Percentiles rank a stretch among this genome's conserved stretches.
These are phyloP conservation scores for Lacanobia wlatinum DNA, from an alignment of 2,888 invertebrate genomes.

Conservation along the genomic window DNA sequence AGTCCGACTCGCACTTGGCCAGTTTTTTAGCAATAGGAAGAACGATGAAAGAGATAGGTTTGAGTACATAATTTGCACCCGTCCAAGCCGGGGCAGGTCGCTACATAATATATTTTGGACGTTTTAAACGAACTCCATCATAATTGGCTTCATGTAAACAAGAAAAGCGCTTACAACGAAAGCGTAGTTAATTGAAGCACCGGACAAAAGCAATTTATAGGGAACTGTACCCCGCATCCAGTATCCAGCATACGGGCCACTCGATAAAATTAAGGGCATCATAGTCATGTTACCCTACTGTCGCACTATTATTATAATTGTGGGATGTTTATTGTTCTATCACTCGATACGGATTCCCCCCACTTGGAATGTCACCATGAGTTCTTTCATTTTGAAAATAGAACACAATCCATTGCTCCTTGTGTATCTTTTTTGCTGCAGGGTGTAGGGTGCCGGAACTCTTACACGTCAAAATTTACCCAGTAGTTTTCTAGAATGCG, in stretches of 20 bases:
- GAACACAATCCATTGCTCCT: neutral
- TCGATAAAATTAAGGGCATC: constrained; percentile 31
- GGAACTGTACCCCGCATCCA: constrained; percentile 34
- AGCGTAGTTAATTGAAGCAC: constrained; percentile 30
- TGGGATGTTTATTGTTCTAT: neutral
- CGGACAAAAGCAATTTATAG: constrained; percentile 44
- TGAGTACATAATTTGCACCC: too few relatives aligned
- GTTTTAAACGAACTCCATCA: neutral
- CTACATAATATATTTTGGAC: neutral
- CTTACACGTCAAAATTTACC: neutral
- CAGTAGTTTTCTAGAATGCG: neutral
- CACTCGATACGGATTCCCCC: neutral
- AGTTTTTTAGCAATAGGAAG: too few relatives aligned
- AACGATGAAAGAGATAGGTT: too few relatives aligned
- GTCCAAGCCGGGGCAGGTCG: too few relatives aligned
- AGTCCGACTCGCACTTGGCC: too few relatives aligned
- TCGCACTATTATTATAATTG: neutral
- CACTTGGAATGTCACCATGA: neutral
- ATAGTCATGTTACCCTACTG: constrained; percentile 19
- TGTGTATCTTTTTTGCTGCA: too few relatives aligned
- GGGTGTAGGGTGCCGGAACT: too few relatives aligned
- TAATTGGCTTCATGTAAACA: neutral
- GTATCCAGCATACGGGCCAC: constrained; percentile 36
- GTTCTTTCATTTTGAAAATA: neutral
- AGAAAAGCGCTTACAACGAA: constrained; percentile 24